Conservation (phyloP, 2,888 invertebrate species). For the Ypsolopha scabrella region DNA sequence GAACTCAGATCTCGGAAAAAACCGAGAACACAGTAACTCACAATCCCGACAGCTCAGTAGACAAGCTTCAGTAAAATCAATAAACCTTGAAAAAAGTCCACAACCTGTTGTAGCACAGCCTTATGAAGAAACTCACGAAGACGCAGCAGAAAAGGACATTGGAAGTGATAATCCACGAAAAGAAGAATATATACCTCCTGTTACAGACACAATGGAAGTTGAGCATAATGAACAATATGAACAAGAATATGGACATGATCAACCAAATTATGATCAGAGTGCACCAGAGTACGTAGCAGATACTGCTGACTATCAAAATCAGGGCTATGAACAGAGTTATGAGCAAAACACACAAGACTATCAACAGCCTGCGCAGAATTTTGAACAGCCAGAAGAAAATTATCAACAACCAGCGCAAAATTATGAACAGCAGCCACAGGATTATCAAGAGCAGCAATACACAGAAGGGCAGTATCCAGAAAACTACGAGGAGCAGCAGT, state of each 20-base stretch:
- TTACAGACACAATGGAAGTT: slow-evolving; percentile 23
- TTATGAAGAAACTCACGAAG: slow-evolving; percentile 5
- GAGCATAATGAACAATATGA: slow-evolving; percentile 12
- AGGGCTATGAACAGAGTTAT: slow-evolving; percentile 29
- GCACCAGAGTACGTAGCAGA: slow-evolving; percentile 6
- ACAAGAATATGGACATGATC: background rate
- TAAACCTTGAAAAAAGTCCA: slow-evolving; percentile 17
- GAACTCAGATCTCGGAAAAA: slow-evolving; percentile 19
- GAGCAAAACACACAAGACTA: slow-evolving; percentile 21
- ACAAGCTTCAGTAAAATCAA: slow-evolving; percentile 27
- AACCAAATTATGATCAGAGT: slow-evolving; percentile 14
- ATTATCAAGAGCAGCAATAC: slow-evolving; percentile 1
- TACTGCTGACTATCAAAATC: slow-evolving; percentile 5
- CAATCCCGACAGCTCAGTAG: slow-evolving; percentile 10
- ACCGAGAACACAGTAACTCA: slow-evolving; percentile 19
- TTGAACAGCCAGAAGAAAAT: slow-evolving; percentile 19
- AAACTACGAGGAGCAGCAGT: slow-evolving; percentile 6
- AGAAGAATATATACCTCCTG: slow-evolving; percentile 2
- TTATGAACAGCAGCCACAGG: slow-evolving; percentile 21
- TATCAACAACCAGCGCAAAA: slow-evolving; percentile 18
- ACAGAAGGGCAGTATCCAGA: slow-evolving; percentile 8
- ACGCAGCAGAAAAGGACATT: slow-evolving; percentile 7
- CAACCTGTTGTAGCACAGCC: slow-evolving; percentile 5
- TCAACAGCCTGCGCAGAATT: slow-evolving; percentile 31
- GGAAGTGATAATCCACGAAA: slow-evolving; percentile 9